Conservation (phyloP, 1,140 invertebrate genomes). For the Sitodiplosis mosellana region DNA sequence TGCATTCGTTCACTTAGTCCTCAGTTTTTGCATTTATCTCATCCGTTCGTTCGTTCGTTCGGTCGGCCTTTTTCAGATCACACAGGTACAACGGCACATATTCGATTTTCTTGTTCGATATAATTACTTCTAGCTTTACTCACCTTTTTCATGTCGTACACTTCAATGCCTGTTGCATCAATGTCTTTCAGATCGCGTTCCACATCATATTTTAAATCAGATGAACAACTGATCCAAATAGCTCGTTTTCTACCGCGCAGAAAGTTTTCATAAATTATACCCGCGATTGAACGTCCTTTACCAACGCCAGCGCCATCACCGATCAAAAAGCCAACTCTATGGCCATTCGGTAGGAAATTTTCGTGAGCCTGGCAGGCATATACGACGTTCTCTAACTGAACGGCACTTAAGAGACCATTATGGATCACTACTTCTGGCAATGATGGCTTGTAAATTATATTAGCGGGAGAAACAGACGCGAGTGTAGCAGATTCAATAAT, state of each 20-base stretch:
- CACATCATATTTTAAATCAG: conserved; percentile 91
- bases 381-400: conserved; percentile 88
- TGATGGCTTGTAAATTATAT: conserved; percentile 69
- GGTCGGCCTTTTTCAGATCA: no score
- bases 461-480: conserved; percentile 79
- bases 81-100: no score
- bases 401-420: conserved; percentile 66
- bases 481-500: conserved; percentile 93
- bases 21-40: no score
- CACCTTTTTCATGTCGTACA: no score
- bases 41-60: no score
- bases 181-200: conserved; percentile 91
- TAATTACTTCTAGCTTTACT: no score
- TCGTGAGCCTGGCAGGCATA: conserved; percentile 90
- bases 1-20: no score
- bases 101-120: no score
- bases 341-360: conserved; percentile 66
- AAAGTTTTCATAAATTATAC: conserved; percentile 93
- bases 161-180: conserved; percentile 53
- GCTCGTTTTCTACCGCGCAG: conserved; percentile 72
- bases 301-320: conserved; percentile 95
- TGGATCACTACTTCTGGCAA: conserved; percentile 72
- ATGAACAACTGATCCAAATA: conserved; percentile 91
- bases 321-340: conserved; percentile 71
- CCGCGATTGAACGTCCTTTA: conserved; percentile 89